phyloP scores from a whole-genome alignment of 2,888 invertebrate species.

The Sisyra terminalis region DNA sequence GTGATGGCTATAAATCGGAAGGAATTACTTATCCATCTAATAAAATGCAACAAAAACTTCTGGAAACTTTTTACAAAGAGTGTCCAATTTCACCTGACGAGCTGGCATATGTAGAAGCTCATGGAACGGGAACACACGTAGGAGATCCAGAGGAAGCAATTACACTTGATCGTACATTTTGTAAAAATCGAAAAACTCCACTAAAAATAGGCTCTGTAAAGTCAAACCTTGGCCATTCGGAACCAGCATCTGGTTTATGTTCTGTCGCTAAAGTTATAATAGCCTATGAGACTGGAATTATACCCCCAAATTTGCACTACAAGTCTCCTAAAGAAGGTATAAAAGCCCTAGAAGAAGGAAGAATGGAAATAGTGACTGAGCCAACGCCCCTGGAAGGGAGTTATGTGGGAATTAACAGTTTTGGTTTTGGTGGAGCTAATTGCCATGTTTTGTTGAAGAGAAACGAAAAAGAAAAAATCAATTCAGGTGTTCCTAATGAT shows the following conservation, averaged over 20 bases:
- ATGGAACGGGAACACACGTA: conserved; percentile 65
- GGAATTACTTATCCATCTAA: conserved; percentile 25
- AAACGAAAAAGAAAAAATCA: conserved; percentile 39
- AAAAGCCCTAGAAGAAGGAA: conserved; percentile 39
- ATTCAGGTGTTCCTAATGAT: conserved; percentile 42
- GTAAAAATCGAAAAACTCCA: conserved; percentile 54
- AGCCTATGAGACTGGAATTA: conserved; percentile 59
- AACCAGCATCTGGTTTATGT: too few species aligned
- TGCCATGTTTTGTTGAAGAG: conserved; percentile 51
- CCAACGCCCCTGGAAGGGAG: conserved; percentile 47
- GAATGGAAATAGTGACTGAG: conserved; percentile 56
- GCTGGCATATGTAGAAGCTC: conserved; percentile 73
- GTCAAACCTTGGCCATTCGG: too few species aligned
- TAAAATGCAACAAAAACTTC: conserved; percentile 39
- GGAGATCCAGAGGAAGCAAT: conserved; percentile 87
- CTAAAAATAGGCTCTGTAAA: too few species aligned
- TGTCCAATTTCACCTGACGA: conserved; percentile 49
- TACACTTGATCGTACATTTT: conserved; percentile 66
- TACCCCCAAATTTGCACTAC: conserved; percentile 81
- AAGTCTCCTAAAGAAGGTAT: conserved; percentile 32
- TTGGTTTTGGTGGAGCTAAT: too few species aligned
- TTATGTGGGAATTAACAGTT: too few species aligned
- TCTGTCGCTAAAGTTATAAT: conserved; percentile 56
- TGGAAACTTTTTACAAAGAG: too few species aligned
- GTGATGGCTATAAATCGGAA: too few species aligned